Conservation (phyloP, 2,888 invertebrate species). For the Drosophila multiciliata region DNA sequence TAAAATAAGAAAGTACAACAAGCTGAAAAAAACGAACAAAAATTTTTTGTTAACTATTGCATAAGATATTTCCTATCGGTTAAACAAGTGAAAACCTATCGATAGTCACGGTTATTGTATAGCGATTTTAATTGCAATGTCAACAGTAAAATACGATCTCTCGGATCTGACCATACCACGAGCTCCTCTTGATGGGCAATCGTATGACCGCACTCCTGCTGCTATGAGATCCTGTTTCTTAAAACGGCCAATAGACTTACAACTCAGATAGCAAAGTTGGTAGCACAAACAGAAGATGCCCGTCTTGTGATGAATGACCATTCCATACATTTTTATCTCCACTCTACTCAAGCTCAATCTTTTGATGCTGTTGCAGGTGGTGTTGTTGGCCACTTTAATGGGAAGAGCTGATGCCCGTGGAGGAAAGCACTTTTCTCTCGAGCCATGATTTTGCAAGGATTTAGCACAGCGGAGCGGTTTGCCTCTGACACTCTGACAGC, state of each 20-base stretch:
- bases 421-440: conserved; percentile 47
- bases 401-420: conserved; percentile 43
- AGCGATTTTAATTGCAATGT: background rate
- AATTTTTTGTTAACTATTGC: background rate
- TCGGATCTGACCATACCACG: too few species aligned
- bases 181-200: too few species aligned
- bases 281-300: conserved; percentile 47
- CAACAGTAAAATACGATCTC: background rate
- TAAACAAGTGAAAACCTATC: background rate
- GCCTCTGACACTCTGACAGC: conserved; percentile 22
- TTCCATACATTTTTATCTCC: conserved; percentile 74
- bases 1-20: background rate
- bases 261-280: conserved; percentile 51
- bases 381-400: conserved; percentile 63
- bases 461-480: background rate
- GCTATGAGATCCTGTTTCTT: too few species aligned
- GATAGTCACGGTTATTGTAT: background rate
- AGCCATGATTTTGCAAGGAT: conserved; percentile 37
- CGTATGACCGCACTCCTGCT: too few species aligned
- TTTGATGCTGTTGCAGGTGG: conserved; percentile 23
- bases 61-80: background rate
- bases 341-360: conserved; percentile 70
- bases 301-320: conserved; percentile 72
- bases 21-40: background rate
- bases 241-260: conserved; percentile 53